Evolutionary conservation across 2,113 vertebrate species (phyloP).

Genomic region (Macrotus californicus): DNA sequence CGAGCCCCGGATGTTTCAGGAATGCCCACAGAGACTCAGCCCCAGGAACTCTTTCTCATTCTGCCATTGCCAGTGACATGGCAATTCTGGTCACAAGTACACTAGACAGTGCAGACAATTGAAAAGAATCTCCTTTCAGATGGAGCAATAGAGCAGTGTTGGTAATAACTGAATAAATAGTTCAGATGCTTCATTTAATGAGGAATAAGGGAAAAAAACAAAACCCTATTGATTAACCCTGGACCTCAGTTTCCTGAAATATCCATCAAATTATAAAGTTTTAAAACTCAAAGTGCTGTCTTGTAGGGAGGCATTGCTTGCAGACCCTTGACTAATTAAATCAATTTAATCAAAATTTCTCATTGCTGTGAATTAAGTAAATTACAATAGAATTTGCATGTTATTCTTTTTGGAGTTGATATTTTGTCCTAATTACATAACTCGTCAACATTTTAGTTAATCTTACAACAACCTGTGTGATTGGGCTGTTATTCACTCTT

Average conservation of each 20-base stretch:
- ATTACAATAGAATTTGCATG: neutral
- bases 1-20: neutral
- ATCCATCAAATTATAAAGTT: neutral
- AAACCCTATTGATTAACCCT: neutral
- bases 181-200: neutral
- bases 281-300: neutral
- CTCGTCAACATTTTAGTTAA: neutral
- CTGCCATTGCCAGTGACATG: neutral
- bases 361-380: neutral
- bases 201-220: neutral
- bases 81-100: neutral
- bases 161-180: too few relatives aligned
- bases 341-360: neutral
- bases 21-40: neutral
- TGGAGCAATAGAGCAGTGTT: neutral
- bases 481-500: neutral
- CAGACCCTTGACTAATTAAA: neutral
- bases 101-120: neutral
- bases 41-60: neutral
- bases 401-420: neutral
- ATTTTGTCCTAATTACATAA: neutral
- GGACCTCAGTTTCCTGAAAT: neutral
- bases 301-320: neutral
- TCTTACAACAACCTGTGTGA: neutral
- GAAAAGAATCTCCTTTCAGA: neutral